phyloP scores from a whole-genome alignment of 2,797 vertebrate genomes.

The Ibycter americanus region DNA sequence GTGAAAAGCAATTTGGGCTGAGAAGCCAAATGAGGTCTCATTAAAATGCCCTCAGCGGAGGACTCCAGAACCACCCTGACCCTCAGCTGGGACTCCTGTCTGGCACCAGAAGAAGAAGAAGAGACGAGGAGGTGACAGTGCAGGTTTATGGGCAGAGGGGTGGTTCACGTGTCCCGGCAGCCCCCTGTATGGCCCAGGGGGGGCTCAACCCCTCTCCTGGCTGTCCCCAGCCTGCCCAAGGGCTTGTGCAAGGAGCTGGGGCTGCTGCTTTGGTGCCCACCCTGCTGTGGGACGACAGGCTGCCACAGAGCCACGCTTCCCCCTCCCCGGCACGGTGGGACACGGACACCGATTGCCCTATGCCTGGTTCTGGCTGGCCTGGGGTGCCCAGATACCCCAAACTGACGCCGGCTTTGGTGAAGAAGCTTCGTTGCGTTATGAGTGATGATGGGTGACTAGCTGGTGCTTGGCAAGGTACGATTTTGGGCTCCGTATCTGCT shows the following conservation, averaged over 20 bases:
- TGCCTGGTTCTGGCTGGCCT: background rate
- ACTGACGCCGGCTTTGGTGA: background rate
- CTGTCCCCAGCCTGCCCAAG: background rate
- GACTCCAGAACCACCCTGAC: background rate
- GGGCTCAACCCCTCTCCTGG: background rate
- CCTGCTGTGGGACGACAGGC: background rate
- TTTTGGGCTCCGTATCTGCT: background rate
- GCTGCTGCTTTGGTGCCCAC: background rate
- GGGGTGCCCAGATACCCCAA: background rate
- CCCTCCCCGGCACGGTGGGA: background rate
- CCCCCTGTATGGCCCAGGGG: background rate
- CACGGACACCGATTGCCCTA: background rate
- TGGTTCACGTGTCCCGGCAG: background rate
- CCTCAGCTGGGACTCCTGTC: background rate
- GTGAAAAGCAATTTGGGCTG: background rate
- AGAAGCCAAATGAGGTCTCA: background rate
- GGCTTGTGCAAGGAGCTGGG: background rate
- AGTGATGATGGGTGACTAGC: too few relatives aligned
- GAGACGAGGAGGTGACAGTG: background rate
- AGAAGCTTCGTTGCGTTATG: background rate
- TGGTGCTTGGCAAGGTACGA: accelerated
- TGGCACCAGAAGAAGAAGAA: background rate
- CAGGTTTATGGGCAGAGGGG: background rate
- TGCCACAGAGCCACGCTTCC: background rate
- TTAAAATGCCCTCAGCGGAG: background rate